phyloP scores from a whole-genome alignment of 2,888 invertebrate genomes.

The Drosophila atripex region DNA sequence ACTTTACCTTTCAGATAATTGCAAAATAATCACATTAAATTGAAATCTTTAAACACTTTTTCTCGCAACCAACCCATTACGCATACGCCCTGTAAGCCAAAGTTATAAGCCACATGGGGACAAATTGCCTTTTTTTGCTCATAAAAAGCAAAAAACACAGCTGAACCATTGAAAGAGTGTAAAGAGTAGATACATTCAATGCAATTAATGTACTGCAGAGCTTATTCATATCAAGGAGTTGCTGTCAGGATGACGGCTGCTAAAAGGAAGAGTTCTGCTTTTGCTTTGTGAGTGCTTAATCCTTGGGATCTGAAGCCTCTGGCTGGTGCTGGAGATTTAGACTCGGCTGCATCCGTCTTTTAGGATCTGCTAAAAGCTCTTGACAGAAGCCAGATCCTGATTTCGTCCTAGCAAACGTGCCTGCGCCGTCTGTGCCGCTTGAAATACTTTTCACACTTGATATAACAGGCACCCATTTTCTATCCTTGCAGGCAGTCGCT shows the following conservation, averaged over 20 bases:
- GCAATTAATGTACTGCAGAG: slow-evolving; percentile 13
- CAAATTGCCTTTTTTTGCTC: background rate
- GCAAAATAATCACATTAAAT: background rate
- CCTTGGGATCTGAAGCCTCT: slow-evolving; percentile 16
- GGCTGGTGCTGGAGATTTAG: slow-evolving; percentile 12
- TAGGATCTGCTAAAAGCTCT: slow-evolving; percentile 11
- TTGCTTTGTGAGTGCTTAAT: slow-evolving; percentile 18
- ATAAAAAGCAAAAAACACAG: background rate
- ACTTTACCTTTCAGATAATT: background rate
- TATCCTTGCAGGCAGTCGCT: slow-evolving; percentile 26
- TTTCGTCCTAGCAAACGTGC: slow-evolving; percentile 25
- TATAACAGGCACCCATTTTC: slow-evolving; percentile 63
- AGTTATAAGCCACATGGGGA: background rate
- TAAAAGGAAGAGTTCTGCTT: background rate
- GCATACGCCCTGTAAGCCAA: background rate
- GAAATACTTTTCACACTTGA: slow-evolving; percentile 70
- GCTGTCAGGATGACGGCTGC: background rate
- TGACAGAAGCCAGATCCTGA: slow-evolving; percentile 41
- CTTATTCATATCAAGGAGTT: slow-evolving; percentile 3
- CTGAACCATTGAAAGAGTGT: background rate
- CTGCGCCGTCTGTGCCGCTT: slow-evolving; percentile 10
- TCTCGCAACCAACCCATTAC: background rate
- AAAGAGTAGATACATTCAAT: background rate
- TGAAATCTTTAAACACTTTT: background rate
- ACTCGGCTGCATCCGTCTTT: slow-evolving; percentile 4